Evolutionary conservation across 2,888 invertebrate species (phyloP).

Genomic region (Coronaproctus castanopsis): DNA sequence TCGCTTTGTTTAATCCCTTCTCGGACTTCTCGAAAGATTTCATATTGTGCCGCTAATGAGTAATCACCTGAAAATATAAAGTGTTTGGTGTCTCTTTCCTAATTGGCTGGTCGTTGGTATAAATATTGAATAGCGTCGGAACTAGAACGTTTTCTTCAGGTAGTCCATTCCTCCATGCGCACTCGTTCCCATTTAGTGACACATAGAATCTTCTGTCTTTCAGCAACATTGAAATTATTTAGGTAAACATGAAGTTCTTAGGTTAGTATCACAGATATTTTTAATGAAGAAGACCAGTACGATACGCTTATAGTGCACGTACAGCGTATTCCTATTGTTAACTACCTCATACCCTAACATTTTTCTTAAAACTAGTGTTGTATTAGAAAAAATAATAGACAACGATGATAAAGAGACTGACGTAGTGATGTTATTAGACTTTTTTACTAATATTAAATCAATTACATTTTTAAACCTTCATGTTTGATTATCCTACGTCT

Average conservation of each 20-base stretch:
- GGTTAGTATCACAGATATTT: too few relatives aligned
- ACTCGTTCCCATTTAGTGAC: conserved; percentile 2
- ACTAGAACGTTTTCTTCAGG: conserved; percentile 12
- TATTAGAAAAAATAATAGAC: too few relatives aligned
- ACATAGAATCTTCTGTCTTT: conserved; percentile 11
- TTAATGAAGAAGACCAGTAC: too few relatives aligned
- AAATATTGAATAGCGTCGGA: conserved; percentile 10
- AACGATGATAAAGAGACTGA: too few relatives aligned
- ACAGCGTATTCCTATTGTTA: too few relatives aligned
- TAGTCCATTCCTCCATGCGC: conserved; percentile 8
- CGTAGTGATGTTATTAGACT: too few relatives aligned
- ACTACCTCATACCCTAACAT: too few relatives aligned
- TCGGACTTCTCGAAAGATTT: conserved; percentile 1
- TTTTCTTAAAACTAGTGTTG: too few relatives aligned
- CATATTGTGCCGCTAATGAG: conserved; percentile 5
- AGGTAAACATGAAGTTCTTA: conserved; percentile 5
- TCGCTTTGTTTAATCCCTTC: neutral
- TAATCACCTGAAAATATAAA: conserved; percentile 5
- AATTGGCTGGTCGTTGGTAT: conserved; percentile 11
- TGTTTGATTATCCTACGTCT: too few relatives aligned
- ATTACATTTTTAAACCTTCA: too few relatives aligned
- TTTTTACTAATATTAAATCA: too few relatives aligned
- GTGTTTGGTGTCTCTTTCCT: neutral
- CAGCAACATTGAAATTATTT: conserved; percentile 6
- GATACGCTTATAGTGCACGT: too few relatives aligned